These are phyloP conservation scores for Heterodera filipjevi DNA, from an alignment of 2,888 invertebrate species.

Conservation along the genomic window DNA sequence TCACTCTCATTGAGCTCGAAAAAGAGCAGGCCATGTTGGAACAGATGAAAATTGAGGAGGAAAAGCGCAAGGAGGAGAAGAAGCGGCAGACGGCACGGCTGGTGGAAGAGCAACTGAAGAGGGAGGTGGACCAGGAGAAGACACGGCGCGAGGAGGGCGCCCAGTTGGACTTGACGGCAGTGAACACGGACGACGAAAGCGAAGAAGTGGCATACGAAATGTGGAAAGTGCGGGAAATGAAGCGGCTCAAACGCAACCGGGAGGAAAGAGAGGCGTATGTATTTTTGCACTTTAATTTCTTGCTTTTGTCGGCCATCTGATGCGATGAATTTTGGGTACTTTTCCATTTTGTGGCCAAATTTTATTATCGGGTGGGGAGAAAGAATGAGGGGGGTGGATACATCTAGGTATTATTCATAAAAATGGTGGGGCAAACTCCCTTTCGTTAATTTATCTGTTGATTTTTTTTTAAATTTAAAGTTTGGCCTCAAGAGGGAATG, in stretches of 20 bases:
- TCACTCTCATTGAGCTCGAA: slow-evolving; percentile 92
- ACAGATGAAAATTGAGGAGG: slow-evolving; percentile 81
- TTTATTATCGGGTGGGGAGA: too few relatives aligned
- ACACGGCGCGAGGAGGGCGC: slow-evolving; percentile 63
- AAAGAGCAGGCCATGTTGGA: slow-evolving; percentile 83
- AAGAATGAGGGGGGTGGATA: too few relatives aligned
- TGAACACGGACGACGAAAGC: slow-evolving; percentile 64
- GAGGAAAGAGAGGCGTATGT: slow-evolving; percentile 90
- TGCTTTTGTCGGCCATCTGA: too few relatives aligned
- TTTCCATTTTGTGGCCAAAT: too few relatives aligned
- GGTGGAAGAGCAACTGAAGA: slow-evolving; percentile 83
- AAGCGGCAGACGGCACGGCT: slow-evolving; percentile 84
- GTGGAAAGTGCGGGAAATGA: slow-evolving; percentile 95
- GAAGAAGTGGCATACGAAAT: slow-evolving; percentile 72
- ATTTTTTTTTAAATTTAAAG: too few relatives aligned
- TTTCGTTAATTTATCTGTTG: too few relatives aligned
- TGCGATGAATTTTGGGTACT: too few relatives aligned
- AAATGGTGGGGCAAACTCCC: not conserved
- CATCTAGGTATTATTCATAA: too few relatives aligned
- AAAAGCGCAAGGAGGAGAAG: slow-evolving; percentile 84
- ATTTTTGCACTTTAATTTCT: not conserved
- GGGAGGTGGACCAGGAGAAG: slow-evolving; percentile 79
- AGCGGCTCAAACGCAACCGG: slow-evolving; percentile 90
- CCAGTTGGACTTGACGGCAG: slow-evolving; percentile 51
- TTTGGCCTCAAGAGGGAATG: too few relatives aligned